phyloP scores from a whole-genome alignment of 2,113 vertebrate genomes.

The Hemicordylus capensis region DNA sequence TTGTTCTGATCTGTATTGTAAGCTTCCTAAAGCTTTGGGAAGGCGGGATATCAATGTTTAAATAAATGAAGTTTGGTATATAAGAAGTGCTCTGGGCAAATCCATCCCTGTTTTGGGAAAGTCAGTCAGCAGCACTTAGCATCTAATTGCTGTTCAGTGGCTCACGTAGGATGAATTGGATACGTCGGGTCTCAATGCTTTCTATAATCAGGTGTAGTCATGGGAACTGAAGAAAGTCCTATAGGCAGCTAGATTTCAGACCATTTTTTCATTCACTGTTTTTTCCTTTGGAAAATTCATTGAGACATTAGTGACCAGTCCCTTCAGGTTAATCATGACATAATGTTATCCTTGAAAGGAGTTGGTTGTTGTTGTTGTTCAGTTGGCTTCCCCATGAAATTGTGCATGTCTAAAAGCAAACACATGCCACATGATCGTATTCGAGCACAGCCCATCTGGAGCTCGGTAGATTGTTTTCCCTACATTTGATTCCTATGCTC shows the following conservation, averaged over 20 bases:
- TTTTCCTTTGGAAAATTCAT: background rate
- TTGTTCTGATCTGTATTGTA: background rate
- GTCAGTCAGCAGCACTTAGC: background rate
- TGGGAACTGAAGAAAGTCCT: constrained; percentile 1
- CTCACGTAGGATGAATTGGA: background rate
- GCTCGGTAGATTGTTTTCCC: background rate
- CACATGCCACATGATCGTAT: background rate
- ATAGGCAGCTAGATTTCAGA: background rate
- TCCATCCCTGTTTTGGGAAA: background rate
- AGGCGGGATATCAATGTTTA: background rate
- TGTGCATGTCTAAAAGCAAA: background rate
- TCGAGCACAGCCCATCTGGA: background rate
- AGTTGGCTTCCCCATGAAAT: background rate
- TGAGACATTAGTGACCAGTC: constrained; percentile 2
- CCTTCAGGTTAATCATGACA: background rate
- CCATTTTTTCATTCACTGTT: background rate
- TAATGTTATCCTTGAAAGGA: background rate
- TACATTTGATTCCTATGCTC: background rate
- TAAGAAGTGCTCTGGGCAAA: background rate
- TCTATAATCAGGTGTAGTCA: background rate
- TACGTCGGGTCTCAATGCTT: background rate
- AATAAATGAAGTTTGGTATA: background rate
- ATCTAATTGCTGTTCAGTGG: constrained; percentile 8
- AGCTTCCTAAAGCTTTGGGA: background rate
- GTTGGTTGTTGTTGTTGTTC: background rate